phyloP scores from a whole-genome alignment of 2,797 vertebrate genomes.

The Tauraco hartlaubi region DNA sequence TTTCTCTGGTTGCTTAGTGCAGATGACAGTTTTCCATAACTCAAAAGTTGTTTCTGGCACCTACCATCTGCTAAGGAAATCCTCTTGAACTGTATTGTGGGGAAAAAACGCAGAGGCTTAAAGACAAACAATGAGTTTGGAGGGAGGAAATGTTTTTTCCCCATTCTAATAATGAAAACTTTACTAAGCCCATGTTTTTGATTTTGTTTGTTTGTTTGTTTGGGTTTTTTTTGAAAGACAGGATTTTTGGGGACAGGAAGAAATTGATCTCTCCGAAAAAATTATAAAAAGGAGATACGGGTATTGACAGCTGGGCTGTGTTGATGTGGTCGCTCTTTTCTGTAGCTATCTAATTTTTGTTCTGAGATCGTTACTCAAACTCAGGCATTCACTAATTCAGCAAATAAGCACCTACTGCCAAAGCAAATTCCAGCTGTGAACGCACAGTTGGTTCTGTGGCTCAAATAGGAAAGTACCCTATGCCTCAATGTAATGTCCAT shows the following conservation, averaged over 20 bases:
- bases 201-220: too few relatives aligned
- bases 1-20: neutral
- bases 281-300: neutral
- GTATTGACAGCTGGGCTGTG: neutral
- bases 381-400: conserved; percentile 2
- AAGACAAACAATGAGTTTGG: neutral
- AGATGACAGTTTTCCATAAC: neutral
- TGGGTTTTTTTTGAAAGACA: neutral
- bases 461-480: conserved; percentile 9
- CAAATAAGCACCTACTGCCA: conserved; percentile 33
- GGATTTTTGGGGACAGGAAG: neutral
- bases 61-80: neutral
- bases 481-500: conserved; percentile 50
- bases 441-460: neutral
- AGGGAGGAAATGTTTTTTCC: neutral
- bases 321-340: neutral
- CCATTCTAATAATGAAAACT: neutral
- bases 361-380: neutral
- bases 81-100: neutral
- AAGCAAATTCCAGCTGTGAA: conserved; percentile 67
- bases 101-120: neutral
- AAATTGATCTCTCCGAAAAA: neutral
- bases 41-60: neutral
- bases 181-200: neutral
- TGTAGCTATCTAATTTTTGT: conserved; percentile 24